Evolutionary conservation across 1,140 invertebrate species (phyloP).

Genomic region (Ridgeia piscesae): DNA sequence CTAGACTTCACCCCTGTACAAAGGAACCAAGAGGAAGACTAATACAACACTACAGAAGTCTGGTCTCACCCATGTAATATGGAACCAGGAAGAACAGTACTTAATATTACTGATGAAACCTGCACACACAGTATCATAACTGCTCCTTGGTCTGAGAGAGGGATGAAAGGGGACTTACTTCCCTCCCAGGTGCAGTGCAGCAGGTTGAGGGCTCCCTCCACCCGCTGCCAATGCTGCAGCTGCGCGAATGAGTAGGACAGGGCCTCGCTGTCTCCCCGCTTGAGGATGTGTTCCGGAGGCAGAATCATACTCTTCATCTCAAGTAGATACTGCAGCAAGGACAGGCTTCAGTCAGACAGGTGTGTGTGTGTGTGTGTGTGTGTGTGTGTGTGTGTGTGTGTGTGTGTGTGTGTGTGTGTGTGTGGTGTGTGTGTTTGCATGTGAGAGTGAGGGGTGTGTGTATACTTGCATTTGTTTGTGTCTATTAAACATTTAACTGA

Average conservation of each 20-base stretch:
- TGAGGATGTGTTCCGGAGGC: constrained; percentile 95
- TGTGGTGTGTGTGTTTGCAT: constrained; percentile 11
- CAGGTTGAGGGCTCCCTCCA: constrained; percentile 93
- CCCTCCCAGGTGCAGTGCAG: constrained; percentile 96
- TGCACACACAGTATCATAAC: background rate
- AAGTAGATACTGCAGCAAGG: constrained; percentile 75
- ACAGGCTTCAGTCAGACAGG: constrained; percentile 9
- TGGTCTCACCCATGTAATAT: no score
- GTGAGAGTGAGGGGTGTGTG: constrained; percentile 3
- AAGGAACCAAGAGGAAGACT: no score
- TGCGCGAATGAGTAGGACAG: constrained; percentile 97
- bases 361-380: no score
- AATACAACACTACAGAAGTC: no score
- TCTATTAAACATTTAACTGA: no score
- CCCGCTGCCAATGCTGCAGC: constrained; percentile 92
- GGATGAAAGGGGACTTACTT: constrained; percentile 58
- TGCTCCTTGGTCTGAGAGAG: background rate
- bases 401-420: background rate
- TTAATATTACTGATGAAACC: background rate
- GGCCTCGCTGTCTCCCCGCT: constrained; percentile 96
- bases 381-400: constrained; percentile 8
- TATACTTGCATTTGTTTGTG: background rate
- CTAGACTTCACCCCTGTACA: no score
- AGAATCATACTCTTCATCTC: constrained; percentile 96
- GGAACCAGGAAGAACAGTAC: no score